phyloP scores from a whole-genome alignment of 35 echinoderm and acorn worm species.

The Apostichopus californicus region DNA sequence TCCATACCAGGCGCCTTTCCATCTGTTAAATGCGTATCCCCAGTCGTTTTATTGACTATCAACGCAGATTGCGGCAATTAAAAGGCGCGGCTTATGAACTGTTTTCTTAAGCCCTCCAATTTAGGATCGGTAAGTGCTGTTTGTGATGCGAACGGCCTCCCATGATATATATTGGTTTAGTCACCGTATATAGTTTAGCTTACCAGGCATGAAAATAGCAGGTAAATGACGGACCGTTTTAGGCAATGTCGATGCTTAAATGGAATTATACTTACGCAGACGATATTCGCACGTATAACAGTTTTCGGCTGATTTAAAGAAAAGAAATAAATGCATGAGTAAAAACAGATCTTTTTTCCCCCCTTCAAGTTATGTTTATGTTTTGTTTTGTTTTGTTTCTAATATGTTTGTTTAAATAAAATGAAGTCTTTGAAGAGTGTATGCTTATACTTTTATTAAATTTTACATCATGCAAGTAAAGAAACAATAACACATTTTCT shows the following conservation, averaged over 20 bases:
- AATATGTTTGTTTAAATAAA: no score
- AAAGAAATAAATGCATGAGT: no score
- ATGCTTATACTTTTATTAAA: no score
- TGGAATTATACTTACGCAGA: no score
- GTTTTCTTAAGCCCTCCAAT: constrained; percentile 30
- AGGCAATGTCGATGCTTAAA: background rate
- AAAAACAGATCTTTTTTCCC: no score
- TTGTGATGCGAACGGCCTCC: background rate
- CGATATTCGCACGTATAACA: no score
- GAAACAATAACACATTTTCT: no score
- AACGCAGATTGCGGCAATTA: constrained; percentile 33
- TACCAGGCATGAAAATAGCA: background rate
- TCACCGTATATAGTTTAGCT: background rate
- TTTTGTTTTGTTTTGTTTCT: no score
- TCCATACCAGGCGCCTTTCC: constrained; percentile 27
- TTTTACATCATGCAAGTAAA: no score
- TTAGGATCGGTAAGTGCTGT: background rate
- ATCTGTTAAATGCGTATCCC: constrained; percentile 49
- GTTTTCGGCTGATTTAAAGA: no score
- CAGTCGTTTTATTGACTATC: constrained; percentile 40
- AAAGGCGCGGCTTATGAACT: constrained; percentile 53
- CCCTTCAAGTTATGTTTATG: no score
- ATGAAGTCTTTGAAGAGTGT: no score
- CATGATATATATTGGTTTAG: background rate
- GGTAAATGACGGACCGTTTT: background rate